Evolutionary conservation across 1,140 invertebrate genomes (phyloP).

Genomic region (Radopholus similis): DNA sequence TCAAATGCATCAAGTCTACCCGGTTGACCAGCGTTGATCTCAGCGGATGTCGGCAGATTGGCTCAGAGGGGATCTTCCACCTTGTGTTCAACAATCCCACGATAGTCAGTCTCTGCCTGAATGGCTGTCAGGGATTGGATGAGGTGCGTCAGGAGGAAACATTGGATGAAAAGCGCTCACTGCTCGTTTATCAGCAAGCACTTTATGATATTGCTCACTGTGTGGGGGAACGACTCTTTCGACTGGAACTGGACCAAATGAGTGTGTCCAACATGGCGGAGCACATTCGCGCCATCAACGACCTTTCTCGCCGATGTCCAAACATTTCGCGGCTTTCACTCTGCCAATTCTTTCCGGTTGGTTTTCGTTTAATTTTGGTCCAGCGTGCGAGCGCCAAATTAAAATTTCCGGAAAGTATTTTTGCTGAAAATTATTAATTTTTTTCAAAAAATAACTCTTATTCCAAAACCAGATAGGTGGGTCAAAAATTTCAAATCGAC

Average conservation of each 20-base stretch:
- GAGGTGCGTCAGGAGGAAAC: constrained; percentile 17
- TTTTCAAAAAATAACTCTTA: not conserved
- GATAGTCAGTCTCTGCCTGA: constrained; percentile 49
- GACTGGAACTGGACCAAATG: constrained; percentile 54
- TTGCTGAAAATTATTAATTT: too few relatives aligned
- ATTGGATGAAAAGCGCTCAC: not conserved
- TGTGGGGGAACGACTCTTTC: constrained; percentile 46
- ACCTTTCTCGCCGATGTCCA: constrained; percentile 53
- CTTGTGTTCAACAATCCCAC: constrained; percentile 49
- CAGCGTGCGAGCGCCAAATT: too few relatives aligned
- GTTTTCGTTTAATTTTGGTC: too few relatives aligned
- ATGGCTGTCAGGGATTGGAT: constrained; percentile 50
- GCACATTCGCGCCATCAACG: constrained; percentile 40
- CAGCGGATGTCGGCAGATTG: constrained; percentile 52
- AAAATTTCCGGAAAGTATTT: too few relatives aligned
- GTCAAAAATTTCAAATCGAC: too few relatives aligned
- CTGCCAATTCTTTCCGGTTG: constrained; percentile 55
- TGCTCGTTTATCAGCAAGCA: constrained; percentile 24
- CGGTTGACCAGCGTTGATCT: constrained; percentile 48
- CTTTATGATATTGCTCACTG: constrained; percentile 56
- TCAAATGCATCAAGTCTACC: constrained; percentile 40
- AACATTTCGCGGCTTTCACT: constrained; percentile 54
- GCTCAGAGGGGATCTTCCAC: constrained; percentile 49
- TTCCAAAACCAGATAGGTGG: too few relatives aligned
- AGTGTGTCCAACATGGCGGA: constrained; percentile 44